Conservation (phyloP, 2,797 vertebrate genomes). For the Muscicapa comitata region DNA sequence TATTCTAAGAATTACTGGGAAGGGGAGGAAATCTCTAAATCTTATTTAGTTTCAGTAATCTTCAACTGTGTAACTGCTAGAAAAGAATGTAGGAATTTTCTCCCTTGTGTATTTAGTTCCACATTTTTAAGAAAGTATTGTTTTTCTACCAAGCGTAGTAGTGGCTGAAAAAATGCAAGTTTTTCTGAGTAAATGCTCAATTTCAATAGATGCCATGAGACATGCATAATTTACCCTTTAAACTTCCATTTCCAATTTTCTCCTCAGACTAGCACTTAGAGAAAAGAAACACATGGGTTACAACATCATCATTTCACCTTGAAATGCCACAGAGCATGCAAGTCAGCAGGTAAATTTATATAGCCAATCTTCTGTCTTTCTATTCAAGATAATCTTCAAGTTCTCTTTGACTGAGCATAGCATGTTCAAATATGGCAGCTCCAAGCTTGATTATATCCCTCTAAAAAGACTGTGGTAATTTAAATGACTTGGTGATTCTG, state of each 20-base stretch:
- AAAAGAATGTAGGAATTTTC: background rate
- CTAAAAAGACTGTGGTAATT: background rate
- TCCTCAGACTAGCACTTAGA: background rate
- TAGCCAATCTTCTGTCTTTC: background rate
- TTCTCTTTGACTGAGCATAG: background rate
- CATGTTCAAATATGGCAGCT: background rate
- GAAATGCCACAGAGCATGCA: background rate
- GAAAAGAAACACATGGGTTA: background rate
- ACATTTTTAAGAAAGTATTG: background rate
- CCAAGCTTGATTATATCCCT: background rate
- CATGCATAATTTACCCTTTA: background rate
- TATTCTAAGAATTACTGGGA: conserved; percentile 9
- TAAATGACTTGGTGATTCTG: background rate
- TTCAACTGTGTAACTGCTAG: background rate
- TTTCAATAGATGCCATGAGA: background rate
- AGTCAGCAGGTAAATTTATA: background rate
- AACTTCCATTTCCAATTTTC: background rate
- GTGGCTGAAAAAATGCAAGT: background rate
- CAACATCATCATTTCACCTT: background rate
- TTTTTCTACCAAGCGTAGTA: background rate
- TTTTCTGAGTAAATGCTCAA: background rate
- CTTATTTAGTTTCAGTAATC: conserved; percentile 6
- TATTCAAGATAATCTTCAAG: background rate
- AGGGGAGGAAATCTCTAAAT: background rate
- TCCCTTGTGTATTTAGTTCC: background rate